Evolutionary conservation across 37 sponge, comb jelly and placozoan species (phyloP).

Genomic region (Theonella swinhoei): DNA sequence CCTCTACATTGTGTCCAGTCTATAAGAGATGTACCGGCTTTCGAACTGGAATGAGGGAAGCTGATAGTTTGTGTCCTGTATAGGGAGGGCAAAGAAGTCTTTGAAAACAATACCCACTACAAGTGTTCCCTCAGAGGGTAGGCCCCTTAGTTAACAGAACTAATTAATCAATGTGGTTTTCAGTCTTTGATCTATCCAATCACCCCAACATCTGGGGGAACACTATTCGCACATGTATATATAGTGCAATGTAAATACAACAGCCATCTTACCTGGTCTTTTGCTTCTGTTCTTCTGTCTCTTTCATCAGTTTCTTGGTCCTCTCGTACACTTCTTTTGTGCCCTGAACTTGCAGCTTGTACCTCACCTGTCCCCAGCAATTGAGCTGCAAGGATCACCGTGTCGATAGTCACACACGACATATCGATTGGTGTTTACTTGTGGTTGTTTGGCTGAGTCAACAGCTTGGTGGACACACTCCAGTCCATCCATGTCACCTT

Average conservation of each 20-base stretch:
- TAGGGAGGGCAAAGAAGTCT: no score
- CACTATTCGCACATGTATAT: no score
- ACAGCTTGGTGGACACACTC: slow-evolving; percentile 73
- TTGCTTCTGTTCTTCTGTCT: slow-evolving; percentile 68
- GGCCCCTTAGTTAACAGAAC: no score
- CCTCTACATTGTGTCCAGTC: no score
- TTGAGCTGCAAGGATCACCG: slow-evolving; percentile 13
- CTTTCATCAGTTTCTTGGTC: slow-evolving; percentile 49
- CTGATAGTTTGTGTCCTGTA: neutral
- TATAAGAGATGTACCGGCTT: neutral
- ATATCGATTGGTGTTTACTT: no score
- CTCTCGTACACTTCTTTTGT: slow-evolving; percentile 74
- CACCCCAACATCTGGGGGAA: no score
- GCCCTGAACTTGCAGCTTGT: slow-evolving; percentile 58
- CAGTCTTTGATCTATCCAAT: no score
- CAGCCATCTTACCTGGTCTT: slow-evolving; percentile 45
- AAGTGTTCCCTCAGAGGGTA: no score
- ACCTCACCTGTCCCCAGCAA: slow-evolving; percentile 43
- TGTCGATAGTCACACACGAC: neutral
- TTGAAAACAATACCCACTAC: no score
- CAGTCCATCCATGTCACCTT: slow-evolving; percentile 33
- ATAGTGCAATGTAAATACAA: no score
- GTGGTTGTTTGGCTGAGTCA: neutral
- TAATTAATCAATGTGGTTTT: no score
- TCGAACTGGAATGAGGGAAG: neutral